Evolutionary conservation across 2,888 invertebrate genomes (phyloP).

Genomic region (Cerastoderma edule): DNA sequence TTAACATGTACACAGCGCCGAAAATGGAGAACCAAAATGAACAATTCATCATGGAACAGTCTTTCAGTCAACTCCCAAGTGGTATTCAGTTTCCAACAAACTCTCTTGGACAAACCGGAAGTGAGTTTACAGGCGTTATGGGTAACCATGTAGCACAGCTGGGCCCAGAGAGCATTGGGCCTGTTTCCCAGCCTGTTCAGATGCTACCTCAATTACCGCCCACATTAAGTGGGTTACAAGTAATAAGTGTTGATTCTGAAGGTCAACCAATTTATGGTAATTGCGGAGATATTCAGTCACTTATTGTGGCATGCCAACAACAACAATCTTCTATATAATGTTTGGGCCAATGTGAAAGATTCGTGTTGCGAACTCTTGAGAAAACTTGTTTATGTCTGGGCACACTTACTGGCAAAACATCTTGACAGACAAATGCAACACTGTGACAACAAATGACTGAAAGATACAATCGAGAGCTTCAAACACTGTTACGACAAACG

Average conservation of each 20-base stretch:
- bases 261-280: slow-evolving; percentile 41
- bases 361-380: no score
- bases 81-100: slow-evolving; percentile 14
- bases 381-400: no score
- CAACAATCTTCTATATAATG: not conserved
- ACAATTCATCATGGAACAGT: slow-evolving; percentile 4
- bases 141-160: slow-evolving; percentile 22
- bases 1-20: not conserved
- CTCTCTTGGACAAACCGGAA: not conserved
- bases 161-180: slow-evolving; percentile 1
- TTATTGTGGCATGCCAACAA: slow-evolving; percentile 22
- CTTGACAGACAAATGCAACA: no score
- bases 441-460: no score
- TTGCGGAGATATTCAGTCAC: slow-evolving; percentile 37
- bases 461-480: no score
- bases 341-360: no score
- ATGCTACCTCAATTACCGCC: slow-evolving; percentile 28
- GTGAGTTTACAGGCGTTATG: slow-evolving; percentile 18
- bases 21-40: slow-evolving; percentile 14
- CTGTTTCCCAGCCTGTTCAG: slow-evolving; percentile 39
- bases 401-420: no score
- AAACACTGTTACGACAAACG: no score
- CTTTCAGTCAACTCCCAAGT: slow-evolving; percentile 6
- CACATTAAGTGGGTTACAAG: slow-evolving; percentile 26
- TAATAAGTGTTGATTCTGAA: slow-evolving; percentile 32